Base-by-base conservation (phyloP, 2,113 vertebrate species). In the Siniperca knerii region DNA sequence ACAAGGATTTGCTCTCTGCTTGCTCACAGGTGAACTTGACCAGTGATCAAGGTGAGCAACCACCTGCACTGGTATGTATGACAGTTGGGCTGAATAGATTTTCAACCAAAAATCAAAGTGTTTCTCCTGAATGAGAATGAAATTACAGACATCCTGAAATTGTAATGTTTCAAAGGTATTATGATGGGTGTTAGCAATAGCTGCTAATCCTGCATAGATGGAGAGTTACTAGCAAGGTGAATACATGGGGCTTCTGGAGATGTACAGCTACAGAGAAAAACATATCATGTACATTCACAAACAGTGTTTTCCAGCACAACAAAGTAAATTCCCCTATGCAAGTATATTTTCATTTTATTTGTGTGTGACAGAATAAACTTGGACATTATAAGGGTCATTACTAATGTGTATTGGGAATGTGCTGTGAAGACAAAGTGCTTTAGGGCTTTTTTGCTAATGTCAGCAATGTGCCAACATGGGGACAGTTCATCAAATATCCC, bases 1-100 rank as follows among this genome's bases (percentile, higher is more conserved):
- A 81, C 71, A 60, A 42, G 82, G 71, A 83, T 87, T 86, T 84
- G 83, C 67, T 78, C 70, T 82, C 61, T 64, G 66, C 58, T 72
- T 62, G 79, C 79, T 88, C 87, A 87, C 89, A 81, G 79, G 77
- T 91, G 86, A 90, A 89, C 84, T 71, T 91, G 82, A 85, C 82
- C 65, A 35, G 62, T 77, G 78, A 90, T 89, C 87, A 92, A 90
- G 92, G 87, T 90, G 88, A 92, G 84, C 73, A 75, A 46, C 66
- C 89, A 86, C 67, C 79, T 87, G 81, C 80, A 81, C 44, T 16
- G 37, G 4, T 42, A 40, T 35, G 5, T 64, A 4, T 66, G 29
- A 79, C 54, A 75, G 3, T 67, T 29, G 44, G 54, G 35, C 15
- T 55, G 42, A 81, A 67, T 58, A 77, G 54, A 76, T 60, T 84